These are phyloP conservation scores for Sporophila hypoxantha DNA, from an alignment of 2,113 vertebrate genomes.

Conservation along the genomic window DNA sequence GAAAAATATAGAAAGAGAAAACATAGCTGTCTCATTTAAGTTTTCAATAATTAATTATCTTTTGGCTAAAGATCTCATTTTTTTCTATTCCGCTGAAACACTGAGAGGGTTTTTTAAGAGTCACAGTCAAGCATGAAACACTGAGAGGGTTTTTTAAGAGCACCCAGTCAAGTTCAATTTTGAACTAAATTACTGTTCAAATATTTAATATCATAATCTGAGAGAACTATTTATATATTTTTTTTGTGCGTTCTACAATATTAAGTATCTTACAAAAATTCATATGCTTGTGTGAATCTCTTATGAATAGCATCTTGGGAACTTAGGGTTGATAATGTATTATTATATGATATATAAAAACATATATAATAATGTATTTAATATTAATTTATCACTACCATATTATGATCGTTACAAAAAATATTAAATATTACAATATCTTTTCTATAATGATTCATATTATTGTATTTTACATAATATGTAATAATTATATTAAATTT, in stretches of 20 bases:
- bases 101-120: not conserved
- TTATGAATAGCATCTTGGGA: not conserved
- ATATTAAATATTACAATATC: not conserved
- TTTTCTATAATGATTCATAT: rapidly evolving
- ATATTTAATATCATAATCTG: not conserved
- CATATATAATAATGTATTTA: too few species aligned
- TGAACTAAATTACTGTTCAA: not conserved
- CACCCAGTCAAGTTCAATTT: not conserved
- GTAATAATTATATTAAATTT: not conserved
- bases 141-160: not conserved
- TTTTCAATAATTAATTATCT: not conserved
- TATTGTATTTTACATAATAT: not conserved
- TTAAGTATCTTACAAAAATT: not conserved
- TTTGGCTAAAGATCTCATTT: not conserved
- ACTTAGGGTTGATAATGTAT: not conserved
- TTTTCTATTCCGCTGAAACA: not conserved
- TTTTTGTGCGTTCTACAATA: not conserved
- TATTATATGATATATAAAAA: not conserved
- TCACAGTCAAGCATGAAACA: not conserved
- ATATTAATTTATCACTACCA: not conserved
- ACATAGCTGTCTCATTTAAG: not conserved
- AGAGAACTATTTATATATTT: not conserved
- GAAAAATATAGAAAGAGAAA: not conserved
- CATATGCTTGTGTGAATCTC: not conserved
- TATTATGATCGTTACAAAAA: too few species aligned